Percentiles rank a stretch among this genome's conserved stretches.
These are phyloP conservation scores for Pegoplata infirma DNA, from an alignment of 2,888 invertebrate genomes.

Conservation along the genomic window DNA sequence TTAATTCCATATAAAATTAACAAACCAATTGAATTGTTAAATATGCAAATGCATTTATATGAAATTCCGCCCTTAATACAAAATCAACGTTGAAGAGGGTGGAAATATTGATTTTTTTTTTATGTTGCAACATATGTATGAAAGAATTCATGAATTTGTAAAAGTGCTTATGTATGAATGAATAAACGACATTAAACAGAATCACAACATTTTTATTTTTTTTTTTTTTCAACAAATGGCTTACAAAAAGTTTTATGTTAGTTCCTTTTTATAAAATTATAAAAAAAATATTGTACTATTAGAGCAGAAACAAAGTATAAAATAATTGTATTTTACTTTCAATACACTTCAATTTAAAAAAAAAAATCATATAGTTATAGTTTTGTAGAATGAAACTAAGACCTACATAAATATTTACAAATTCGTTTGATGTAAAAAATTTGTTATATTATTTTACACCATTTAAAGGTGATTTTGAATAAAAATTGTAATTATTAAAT, in stretches of 20 bases:
- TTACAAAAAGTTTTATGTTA: constrained; percentile 29
- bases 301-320: constrained; percentile 25
- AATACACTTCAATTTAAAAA: not conserved
- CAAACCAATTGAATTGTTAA: not conserved
- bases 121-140: constrained; percentile 27
- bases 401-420: constrained; percentile 9
- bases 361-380: not conserved
- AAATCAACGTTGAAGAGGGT: constrained; percentile 18
- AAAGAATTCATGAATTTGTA: not conserved
- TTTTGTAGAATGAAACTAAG: constrained; percentile 15
- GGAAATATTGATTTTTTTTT: constrained; percentile 59
- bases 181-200: constrained; percentile 18
- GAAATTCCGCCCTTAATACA: constrained; percentile 40
- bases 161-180: too few species aligned
- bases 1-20: not conserved
- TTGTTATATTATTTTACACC: not conserved
- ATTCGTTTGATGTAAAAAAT: not conserved
- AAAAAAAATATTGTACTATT: constrained; percentile 33
- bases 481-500: too few species aligned
- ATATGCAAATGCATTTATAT: constrained; percentile 31
- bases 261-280: constrained; percentile 23
- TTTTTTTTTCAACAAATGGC: too few species aligned
- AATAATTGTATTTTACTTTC: constrained; percentile 42
- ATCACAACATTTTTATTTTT: too few species aligned
- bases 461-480: too few species aligned